Conservation (phyloP, 2,113 vertebrate species). For the Circaetus cinerascens region DNA sequence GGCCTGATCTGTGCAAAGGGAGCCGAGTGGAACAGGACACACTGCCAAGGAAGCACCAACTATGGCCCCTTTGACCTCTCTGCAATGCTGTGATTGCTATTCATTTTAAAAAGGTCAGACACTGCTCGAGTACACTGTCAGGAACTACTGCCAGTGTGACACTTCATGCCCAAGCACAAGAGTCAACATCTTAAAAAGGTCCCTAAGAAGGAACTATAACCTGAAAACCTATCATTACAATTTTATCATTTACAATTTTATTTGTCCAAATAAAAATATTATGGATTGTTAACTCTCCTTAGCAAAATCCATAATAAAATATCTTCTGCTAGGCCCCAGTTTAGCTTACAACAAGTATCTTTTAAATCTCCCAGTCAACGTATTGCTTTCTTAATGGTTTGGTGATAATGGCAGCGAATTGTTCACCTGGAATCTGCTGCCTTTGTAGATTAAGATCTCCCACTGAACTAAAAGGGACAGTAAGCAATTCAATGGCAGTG, state of each 20-base stretch:
- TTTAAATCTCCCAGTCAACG: neutral
- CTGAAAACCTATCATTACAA: neutral
- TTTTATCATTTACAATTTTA: neutral
- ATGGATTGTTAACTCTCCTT: neutral
- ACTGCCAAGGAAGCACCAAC: constrained; percentile 2
- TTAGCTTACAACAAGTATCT: neutral
- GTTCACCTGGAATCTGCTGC: neutral
- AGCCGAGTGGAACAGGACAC: neutral
- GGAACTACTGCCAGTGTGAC: neutral
- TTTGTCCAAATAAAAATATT: neutral
- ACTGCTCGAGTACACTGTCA: neutral
- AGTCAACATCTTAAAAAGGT: neutral
- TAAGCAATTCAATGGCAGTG: neutral
- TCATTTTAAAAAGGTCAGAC: neutral
- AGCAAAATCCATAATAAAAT: neutral
- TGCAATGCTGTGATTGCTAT: neutral
- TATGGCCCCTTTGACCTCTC: neutral
- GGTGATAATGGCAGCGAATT: neutral
- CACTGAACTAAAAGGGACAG: neutral
- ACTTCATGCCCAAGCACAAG: neutral
- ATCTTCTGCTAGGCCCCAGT: neutral
- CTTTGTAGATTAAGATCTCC: neutral
- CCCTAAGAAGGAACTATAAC: neutral
- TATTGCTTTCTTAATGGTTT: neutral
- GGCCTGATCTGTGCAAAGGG: neutral